Evolutionary conservation across 2,888 invertebrate species (phyloP).

Genomic region (Melanophora roralis): DNA sequence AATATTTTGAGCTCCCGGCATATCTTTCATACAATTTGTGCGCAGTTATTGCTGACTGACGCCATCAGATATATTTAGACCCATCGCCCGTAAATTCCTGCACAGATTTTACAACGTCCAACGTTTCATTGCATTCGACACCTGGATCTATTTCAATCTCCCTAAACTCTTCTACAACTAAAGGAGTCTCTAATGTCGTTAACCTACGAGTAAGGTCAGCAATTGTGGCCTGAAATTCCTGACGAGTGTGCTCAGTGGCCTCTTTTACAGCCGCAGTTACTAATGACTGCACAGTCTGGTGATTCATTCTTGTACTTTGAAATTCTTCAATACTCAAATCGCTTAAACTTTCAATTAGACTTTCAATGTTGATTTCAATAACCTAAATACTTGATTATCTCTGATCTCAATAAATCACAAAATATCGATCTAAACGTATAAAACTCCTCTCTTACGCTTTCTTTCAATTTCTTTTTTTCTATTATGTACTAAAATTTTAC

Average conservation of each 20-base stretch:
- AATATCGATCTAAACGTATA: too few species aligned
- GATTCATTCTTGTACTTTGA: background rate
- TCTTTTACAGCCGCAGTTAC: background rate
- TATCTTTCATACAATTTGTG: conserved; percentile 38
- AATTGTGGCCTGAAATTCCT: background rate
- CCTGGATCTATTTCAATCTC: background rate
- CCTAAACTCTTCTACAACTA: background rate
- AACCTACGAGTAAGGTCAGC: conserved; percentile 5
- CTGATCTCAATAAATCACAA: too few species aligned
- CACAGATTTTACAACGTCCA: too few species aligned
- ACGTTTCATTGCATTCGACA: background rate
- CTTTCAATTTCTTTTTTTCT: too few species aligned
- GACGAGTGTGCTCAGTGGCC: conserved; percentile 12
- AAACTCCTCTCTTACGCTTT: too few species aligned
- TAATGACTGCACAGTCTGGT: too few species aligned
- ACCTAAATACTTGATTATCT: too few species aligned
- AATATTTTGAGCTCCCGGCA: conserved; percentile 48
- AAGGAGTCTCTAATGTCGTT: background rate
- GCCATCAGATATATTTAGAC: conserved; percentile 4
- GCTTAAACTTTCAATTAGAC: too few species aligned
- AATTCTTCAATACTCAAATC: background rate
- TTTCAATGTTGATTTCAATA: background rate
- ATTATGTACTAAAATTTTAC: too few species aligned
- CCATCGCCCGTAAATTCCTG: background rate
- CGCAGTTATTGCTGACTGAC: conserved; percentile 45